These are phyloP conservation scores for Conopomorpha cramerella DNA, from an alignment of 1,140 invertebrate genomes.

Conservation along the genomic window DNA sequence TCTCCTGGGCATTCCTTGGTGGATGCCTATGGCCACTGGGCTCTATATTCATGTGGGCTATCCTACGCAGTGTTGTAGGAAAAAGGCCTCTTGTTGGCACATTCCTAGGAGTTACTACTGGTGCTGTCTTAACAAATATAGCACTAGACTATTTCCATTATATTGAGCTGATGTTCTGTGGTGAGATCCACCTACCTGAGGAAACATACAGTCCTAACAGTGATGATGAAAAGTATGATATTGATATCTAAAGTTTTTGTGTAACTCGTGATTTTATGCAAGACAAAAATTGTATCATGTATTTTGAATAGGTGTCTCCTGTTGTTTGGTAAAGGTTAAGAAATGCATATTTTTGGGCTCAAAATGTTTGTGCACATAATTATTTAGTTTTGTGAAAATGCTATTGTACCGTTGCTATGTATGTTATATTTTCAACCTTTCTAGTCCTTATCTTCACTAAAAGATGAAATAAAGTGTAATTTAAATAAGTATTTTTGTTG, in stretches of 20 bases:
- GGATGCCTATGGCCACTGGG: conserved; percentile 50
- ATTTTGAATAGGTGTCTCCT: too few species aligned
- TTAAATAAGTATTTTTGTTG: too few species aligned
- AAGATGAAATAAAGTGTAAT: too few species aligned
- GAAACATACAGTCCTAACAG: conserved; percentile 47
- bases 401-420: too few species aligned
- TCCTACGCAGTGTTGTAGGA: conserved; percentile 48
- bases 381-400: too few species aligned
- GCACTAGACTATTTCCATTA: conserved; percentile 56
- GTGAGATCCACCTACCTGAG: conserved; percentile 41
- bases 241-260: conserved; percentile 33
- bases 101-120: conserved; percentile 40
- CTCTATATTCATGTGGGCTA: conserved; percentile 54
- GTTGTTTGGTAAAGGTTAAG: too few species aligned
- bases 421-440: too few species aligned
- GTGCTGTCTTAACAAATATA: conserved; percentile 51
- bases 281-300: conserved; percentile 3
- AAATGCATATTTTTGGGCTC: too few species aligned
- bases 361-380: too few species aligned
- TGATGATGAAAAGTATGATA: conserved; percentile 59
- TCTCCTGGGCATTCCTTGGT: conserved; percentile 55
- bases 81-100: conserved; percentile 44
- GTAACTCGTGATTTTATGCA: conserved; percentile 3
- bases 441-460: too few species aligned
- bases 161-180: conserved; percentile 54